Percentiles rank a stretch among this genome's conserved stretches.
Conservation (phyloP, 2,113 vertebrate species). For the Saguinus imperator region DNA sequence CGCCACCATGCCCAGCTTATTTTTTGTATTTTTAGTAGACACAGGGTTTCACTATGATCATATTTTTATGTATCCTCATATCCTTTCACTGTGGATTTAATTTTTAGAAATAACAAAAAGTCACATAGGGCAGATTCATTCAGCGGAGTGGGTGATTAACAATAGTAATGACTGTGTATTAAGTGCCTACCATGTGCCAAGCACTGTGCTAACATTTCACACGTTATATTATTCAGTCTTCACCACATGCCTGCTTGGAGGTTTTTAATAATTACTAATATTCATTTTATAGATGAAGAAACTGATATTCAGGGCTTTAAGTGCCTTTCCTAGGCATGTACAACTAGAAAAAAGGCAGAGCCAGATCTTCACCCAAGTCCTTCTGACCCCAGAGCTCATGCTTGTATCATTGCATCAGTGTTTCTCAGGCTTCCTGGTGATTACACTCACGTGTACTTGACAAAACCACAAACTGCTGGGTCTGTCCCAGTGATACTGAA, state of each 20-base stretch:
- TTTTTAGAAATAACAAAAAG: constrained; percentile 18
- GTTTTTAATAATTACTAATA: neutral
- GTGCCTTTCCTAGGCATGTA: neutral
- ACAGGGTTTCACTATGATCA: too few species aligned
- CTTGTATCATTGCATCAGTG: neutral
- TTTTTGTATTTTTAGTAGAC: too few species aligned
- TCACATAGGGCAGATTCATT: neutral
- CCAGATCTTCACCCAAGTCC: neutral
- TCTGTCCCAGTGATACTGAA: neutral
- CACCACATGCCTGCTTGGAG: neutral
- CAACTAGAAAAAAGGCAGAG: neutral
- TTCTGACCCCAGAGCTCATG: neutral
- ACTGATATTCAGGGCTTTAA: neutral
- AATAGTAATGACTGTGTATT: neutral
- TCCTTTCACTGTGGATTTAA: neutral
- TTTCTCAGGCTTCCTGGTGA: neutral
- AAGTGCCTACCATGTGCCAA: neutral
- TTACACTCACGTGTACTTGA: neutral
- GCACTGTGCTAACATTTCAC: neutral
- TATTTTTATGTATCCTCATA: neutral
- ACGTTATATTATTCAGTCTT: neutral
- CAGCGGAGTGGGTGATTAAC: neutral
- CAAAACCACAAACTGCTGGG: neutral
- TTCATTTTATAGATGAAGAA: neutral
- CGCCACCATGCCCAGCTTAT: too few species aligned